These are phyloP conservation scores for Cottus gobio DNA, from an alignment of 2,113 vertebrate genomes.

Conservation along the genomic window DNA sequence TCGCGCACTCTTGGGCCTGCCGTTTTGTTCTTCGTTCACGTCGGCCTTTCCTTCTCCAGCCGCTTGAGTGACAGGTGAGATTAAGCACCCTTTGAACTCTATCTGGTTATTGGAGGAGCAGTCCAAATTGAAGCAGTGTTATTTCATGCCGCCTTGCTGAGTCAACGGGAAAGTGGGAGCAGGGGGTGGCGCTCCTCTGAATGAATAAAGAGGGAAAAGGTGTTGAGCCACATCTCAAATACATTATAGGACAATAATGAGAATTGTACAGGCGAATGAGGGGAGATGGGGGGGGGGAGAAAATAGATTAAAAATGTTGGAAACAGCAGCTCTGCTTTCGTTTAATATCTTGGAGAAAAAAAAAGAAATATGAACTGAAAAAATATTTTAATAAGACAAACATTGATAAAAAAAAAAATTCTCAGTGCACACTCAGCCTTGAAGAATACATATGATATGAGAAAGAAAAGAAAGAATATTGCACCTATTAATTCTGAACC, in stretches of 20 bases:
- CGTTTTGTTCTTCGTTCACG: constrained; percentile 65
- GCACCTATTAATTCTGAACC: background rate
- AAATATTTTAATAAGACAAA: constrained; percentile 44
- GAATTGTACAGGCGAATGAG: constrained; percentile 64
- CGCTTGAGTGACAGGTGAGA: constrained; percentile 77
- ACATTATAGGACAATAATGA: constrained; percentile 79
- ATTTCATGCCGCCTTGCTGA: constrained; percentile 80
- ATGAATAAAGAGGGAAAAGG: constrained; percentile 75
- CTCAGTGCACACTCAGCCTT: background rate
- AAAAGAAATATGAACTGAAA: constrained; percentile 52
- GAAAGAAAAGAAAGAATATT: background rate
- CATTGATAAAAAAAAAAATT: constrained; percentile 59
- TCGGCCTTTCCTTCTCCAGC: constrained; percentile 51
- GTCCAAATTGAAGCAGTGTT: constrained; percentile 79
- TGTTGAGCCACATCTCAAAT: constrained; percentile 63
- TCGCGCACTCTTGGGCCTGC: constrained; percentile 37
- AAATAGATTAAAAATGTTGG: constrained; percentile 70
- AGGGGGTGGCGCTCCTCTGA: constrained; percentile 62
- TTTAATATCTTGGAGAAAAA: constrained; percentile 67
- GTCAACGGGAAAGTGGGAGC: constrained; percentile 73
- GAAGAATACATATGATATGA: constrained; percentile 1
- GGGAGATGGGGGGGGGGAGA: background rate
- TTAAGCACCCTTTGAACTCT: constrained; percentile 79
- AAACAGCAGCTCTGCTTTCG: constrained; percentile 60
- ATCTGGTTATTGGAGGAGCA: constrained; percentile 74